Percentiles rank a stretch among this genome's conserved stretches.
Evolutionary conservation across 2,888 invertebrate species (phyloP).

Genomic region (Bedellia somnulentella): DNA sequence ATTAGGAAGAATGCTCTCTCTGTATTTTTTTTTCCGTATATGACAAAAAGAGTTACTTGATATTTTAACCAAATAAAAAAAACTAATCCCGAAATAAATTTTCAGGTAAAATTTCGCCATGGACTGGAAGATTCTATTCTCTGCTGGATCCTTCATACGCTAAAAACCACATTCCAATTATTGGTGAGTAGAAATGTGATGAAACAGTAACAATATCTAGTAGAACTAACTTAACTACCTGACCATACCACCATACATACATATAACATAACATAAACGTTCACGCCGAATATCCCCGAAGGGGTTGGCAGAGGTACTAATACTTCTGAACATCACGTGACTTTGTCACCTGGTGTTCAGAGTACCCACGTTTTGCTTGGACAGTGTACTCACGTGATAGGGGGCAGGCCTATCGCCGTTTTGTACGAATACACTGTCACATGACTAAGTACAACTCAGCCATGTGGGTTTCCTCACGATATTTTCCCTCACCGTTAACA

Average conservation of each 20-base stretch:
- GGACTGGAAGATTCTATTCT: conserved; percentile 97
- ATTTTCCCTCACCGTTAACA: not conserved
- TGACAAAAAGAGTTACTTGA: too few relatives aligned
- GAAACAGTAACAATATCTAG: too few relatives aligned
- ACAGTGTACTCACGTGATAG: not conserved
- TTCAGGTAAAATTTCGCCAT: conserved; percentile 88
- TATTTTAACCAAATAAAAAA: too few relatives aligned
- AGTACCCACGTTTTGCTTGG: too few relatives aligned
- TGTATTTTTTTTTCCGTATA: too few relatives aligned
- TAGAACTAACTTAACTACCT: too few relatives aligned
- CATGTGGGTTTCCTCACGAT: not conserved
- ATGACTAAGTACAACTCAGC: too few relatives aligned
- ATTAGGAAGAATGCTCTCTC: too few relatives aligned
- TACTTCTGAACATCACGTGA: too few relatives aligned
- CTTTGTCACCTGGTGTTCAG: not conserved
- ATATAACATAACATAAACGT: not conserved
- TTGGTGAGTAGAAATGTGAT: conserved; percentile 67
- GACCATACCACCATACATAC: too few relatives aligned
- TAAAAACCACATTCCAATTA: conserved; percentile 98
- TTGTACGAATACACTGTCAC: not conserved
- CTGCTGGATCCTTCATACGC: conserved; percentile 95
- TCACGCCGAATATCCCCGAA: not conserved
- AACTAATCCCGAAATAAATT: too few relatives aligned
- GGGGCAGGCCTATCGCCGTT: not conserved
- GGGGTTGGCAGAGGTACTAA: not conserved